phyloP scores from a whole-genome alignment of 2,113 vertebrate genomes.

The Periophthalmodon schlosseri region DNA sequence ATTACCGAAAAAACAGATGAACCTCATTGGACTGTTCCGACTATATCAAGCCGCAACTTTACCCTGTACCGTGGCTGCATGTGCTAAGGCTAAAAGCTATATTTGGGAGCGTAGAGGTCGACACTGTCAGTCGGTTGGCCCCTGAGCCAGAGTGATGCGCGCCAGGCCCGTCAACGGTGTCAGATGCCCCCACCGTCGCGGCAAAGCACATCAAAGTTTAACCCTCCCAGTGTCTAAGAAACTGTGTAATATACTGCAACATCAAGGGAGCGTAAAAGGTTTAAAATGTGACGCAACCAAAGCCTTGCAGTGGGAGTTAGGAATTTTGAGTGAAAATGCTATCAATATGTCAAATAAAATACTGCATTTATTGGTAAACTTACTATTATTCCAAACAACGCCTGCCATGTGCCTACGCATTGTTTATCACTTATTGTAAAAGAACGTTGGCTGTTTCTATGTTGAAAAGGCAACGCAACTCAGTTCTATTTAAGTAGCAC shows the following conservation, averaged over 20 bases:
- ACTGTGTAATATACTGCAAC: neutral
- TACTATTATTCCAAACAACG: no score
- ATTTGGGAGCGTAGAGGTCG: conserved; percentile 6
- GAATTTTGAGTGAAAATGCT: no score
- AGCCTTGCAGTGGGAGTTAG: no score
- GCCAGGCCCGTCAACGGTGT: conserved; percentile 39
- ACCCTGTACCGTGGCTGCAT: conserved; percentile 2
- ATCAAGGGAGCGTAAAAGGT: neutral
- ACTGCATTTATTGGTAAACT: neutral
- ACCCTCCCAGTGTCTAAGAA: neutral
- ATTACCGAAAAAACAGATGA: no score
- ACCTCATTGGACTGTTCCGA: no score
- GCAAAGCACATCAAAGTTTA: neutral
- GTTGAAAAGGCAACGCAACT: no score
- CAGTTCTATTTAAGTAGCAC: no score
- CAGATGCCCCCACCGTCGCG: neutral
- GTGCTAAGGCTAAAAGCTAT: conserved; percentile 10
- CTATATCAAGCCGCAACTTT: neutral
- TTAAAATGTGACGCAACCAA: no score
- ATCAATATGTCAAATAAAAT: neutral
- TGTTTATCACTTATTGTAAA: no score
- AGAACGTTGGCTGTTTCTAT: no score
- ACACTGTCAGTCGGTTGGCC: conserved; percentile 72
- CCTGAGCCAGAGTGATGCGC: conserved; percentile 76
- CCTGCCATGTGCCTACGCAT: no score